These are phyloP conservation scores for Brachionus plicatilis DNA, from an alignment of 1,140 invertebrate genomes.

Conservation along the genomic window DNA sequence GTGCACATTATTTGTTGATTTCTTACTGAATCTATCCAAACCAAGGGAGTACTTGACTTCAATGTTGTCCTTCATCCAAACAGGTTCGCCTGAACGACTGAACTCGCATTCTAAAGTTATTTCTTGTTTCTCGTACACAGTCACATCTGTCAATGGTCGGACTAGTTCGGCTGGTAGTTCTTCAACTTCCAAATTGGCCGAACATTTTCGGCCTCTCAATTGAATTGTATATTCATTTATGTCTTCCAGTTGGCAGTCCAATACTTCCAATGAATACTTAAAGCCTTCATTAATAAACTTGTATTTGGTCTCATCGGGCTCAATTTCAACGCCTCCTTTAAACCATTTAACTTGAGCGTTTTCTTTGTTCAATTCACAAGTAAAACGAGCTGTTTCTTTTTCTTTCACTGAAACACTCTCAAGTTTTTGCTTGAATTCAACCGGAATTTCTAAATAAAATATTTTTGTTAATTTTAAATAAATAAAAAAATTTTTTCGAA, in stretches of 20 bases:
- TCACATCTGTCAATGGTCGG: background rate
- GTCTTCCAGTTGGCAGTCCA: constrained; percentile 39
- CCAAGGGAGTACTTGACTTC: constrained; percentile 28
- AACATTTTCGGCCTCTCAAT: constrained; percentile 10
- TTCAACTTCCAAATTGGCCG: constrained; percentile 40
- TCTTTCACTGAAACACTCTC: constrained; percentile 51
- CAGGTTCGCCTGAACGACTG: background rate
- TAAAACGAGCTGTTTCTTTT: constrained; percentile 51
- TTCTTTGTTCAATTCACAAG: constrained; percentile 51
- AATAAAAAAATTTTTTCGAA: background rate
- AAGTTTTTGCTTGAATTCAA: constrained; percentile 48
- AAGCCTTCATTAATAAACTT: constrained; percentile 47
- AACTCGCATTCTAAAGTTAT: constrained; percentile 29
- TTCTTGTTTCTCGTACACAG: constrained; percentile 35
- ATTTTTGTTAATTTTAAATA: background rate
- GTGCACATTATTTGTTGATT: constrained; percentile 46
- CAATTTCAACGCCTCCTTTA: constrained; percentile 52
- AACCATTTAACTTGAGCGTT: constrained; percentile 56
- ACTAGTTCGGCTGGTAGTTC: constrained; percentile 17
- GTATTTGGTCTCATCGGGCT: constrained; percentile 40
- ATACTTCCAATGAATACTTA: constrained; percentile 32
- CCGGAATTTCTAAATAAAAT: constrained; percentile 30
- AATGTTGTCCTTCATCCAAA: constrained; percentile 36
- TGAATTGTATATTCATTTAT: constrained; percentile 33
- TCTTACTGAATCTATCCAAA: constrained; percentile 43